Conservation (phyloP, 2,888 invertebrate genomes). For the Limnephilus marmoratus region DNA sequence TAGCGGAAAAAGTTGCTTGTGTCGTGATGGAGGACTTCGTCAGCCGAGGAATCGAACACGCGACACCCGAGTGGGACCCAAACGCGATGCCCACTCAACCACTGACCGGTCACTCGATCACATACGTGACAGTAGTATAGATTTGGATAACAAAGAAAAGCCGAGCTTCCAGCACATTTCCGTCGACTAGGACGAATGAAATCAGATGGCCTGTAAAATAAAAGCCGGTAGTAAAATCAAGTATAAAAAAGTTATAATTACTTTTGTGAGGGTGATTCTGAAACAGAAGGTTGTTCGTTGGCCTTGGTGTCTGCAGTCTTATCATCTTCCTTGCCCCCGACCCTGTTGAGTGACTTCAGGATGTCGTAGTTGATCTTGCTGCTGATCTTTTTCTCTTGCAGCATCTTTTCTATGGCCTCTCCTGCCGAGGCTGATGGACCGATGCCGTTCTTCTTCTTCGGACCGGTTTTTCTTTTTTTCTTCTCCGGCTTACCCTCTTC, state of each 20-base stretch:
- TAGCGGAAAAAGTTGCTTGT: too few species aligned
- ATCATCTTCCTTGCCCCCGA: slow-evolving; percentile 69
- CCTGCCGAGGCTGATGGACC: slow-evolving; percentile 84
- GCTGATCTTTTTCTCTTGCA: slow-evolving; percentile 96
- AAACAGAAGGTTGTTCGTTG: slow-evolving; percentile 12
- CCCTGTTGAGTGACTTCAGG: slow-evolving; percentile 85
- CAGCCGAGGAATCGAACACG: too few species aligned
- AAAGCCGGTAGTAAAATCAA: neutral
- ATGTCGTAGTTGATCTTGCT: slow-evolving; percentile 99
- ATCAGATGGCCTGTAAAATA: neutral
- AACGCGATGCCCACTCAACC: too few species aligned
- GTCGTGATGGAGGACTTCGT: too few species aligned
- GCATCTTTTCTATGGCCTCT: slow-evolving; percentile 97
- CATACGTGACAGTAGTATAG: too few species aligned
- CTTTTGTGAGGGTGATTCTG: slow-evolving; percentile 57
- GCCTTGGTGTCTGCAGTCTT: slow-evolving; percentile 67
- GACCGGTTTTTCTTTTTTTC: slow-evolving; percentile 83
- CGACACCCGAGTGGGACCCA: too few species aligned
- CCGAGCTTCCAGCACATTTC: too few species aligned
- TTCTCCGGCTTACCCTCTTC: slow-evolving; percentile 93
- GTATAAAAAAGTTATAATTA: slow-evolving; percentile 32
- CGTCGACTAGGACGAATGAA: too few species aligned
- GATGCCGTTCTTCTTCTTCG: slow-evolving; percentile 79
- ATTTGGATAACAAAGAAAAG: too few species aligned
- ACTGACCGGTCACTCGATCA: too few species aligned